Conservation (phyloP, 2,888 invertebrate species). For the Carpatolechia fugitivella region DNA sequence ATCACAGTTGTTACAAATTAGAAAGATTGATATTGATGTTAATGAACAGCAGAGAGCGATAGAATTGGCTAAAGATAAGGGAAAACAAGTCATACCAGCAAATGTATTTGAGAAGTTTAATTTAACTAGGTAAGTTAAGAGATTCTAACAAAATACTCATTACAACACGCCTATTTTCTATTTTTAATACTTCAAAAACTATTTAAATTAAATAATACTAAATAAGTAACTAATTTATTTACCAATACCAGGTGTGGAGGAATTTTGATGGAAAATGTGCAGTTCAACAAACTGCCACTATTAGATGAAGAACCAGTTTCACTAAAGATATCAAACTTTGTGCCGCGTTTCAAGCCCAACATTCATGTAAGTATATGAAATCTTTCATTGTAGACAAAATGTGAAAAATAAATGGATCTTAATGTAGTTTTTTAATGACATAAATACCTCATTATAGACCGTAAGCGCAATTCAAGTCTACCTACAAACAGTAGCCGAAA, state of each 20-base stretch:
- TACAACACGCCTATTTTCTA: too few relatives aligned
- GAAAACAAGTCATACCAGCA: constrained; percentile 27
- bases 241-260: constrained; percentile 50
- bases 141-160: not conserved
- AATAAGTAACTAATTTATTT: too few relatives aligned
- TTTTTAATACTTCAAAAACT: too few relatives aligned
- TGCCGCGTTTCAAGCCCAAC: constrained; percentile 31
- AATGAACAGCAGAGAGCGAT: not conserved
- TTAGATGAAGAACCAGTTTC: constrained; percentile 21
- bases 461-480: constrained; percentile 27
- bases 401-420: too few relatives aligned
- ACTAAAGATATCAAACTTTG: constrained; percentile 35
- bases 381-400: too few relatives aligned
- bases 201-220: too few relatives aligned
- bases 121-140: constrained; percentile 32
- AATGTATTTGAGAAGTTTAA: constrained; percentile 28
- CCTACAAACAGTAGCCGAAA: constrained; percentile 41
- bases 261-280: constrained; percentile 36
- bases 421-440: too few relatives aligned
- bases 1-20: constrained; percentile 77
- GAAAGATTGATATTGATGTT: constrained; percentile 33
- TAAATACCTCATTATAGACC: constrained; percentile 25
- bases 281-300: constrained; percentile 32
- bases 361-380: constrained; percentile 33
- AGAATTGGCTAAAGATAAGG: constrained; percentile 12